A percentile compares a stretch with the other conserved stretches of the same genome.
Conservation (phyloP, 1,140 invertebrate genomes). For the Rhagoletis pomonella region DNA sequence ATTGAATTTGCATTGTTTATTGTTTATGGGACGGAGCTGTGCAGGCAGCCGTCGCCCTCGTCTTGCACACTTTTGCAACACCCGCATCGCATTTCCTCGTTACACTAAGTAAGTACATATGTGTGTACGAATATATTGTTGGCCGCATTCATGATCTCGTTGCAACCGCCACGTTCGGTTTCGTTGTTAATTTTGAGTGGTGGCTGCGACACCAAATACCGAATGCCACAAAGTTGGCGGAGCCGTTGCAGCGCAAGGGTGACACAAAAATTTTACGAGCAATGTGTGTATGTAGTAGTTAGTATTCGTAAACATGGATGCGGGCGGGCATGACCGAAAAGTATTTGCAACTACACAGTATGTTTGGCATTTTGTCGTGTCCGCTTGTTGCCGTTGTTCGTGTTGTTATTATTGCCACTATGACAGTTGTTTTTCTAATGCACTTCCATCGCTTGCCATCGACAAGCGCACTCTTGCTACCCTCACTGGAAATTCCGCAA, state of each 20-base stretch:
- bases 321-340: background rate
- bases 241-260: background rate
- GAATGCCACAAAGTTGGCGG: constrained; percentile 40
- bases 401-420: constrained; percentile 52
- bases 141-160: constrained; percentile 46
- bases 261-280: background rate
- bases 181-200: constrained; percentile 62
- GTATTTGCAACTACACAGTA: constrained; percentile 36
- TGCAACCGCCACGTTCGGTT: constrained; percentile 54
- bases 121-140: constrained; percentile 34
- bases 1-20: constrained; percentile 57
- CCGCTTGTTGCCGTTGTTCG: constrained; percentile 46
- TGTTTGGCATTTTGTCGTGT: constrained; percentile 60
- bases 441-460: constrained; percentile 39
- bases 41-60: too few relatives aligned
- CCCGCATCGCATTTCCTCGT: background rate
- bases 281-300: background rate
- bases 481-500: constrained; percentile 19
- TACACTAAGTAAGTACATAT: background rate
- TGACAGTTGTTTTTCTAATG: constrained; percentile 51
- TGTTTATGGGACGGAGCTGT: background rate
- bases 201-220: constrained; percentile 56
- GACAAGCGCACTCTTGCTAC: constrained; percentile 57
- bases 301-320: background rate
- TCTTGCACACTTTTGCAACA: background rate